Base-by-base conservation (phyloP, 2,888 invertebrate species). In the Chrysodeixis includens region DNA sequence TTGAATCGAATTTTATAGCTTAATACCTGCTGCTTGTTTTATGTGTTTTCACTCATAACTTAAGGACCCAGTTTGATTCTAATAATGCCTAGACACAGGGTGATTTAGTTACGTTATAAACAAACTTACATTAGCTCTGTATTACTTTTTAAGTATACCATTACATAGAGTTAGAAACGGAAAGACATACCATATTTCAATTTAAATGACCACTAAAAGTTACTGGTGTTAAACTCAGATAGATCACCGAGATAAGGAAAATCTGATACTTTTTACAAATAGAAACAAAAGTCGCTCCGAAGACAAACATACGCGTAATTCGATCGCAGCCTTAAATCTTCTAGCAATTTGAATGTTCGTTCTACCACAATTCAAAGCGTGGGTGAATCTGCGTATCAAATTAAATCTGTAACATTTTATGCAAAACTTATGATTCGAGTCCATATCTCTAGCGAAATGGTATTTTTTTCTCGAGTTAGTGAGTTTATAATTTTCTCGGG, bases 1-100 rank as follows among this genome's bases (percentile, higher is more conserved):
- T 86, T 83, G 81, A 83, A 84, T 86, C 80, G 81, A 79, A 81
- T 82, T 86, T 86, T 84, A 86, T 85, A 79, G 84, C 84, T 85
- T 85, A 82, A 86, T 85, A 82, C 75, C 70, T 76, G 76, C 78
- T 74, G 82, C 77, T 82, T 87, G 81, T 85, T 85, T 84, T 84
- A 84, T 81, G 71, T 62, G 70, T 64, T 79, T 70, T 71, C 59
- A 74, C 70, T 77, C 73, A 82, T 80, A 79, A 76, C 67, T 81
- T 80, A 76, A 76, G 63, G 68, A 66, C 72, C 66, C 52, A 66
- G 62, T 61, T 30, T 46, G 30, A 73, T 64, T 74, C 74, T 74
- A 69, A 74, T 60, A 61, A 56, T 53, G 44, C 60, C 69, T 62
- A 78, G 65, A 75, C 35, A 56, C 26, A 49, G 46, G 4, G 30